These are phyloP conservation scores for Drosophila bocqueti DNA, from an alignment of 1,140 invertebrate species.

Conservation along the genomic window DNA sequence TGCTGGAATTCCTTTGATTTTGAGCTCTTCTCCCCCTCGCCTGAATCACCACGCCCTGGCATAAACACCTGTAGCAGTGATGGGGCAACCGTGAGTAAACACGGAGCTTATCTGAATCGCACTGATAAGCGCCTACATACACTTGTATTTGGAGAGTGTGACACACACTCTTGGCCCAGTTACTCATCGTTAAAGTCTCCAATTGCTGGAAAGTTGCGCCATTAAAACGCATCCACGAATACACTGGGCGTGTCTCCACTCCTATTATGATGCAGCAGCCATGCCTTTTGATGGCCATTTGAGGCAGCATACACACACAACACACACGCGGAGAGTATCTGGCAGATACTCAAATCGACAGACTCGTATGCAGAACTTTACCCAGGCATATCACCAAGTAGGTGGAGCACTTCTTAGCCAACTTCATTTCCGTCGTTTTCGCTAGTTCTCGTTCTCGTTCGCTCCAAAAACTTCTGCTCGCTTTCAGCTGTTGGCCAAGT, in stretches of 20 bases:
- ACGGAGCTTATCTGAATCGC: slow-evolving; percentile 57
- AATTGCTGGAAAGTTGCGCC: slow-evolving; percentile 30
- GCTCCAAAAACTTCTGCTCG: slow-evolving; percentile 45
- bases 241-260: slow-evolving; percentile 7
- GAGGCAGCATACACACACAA: not conserved
- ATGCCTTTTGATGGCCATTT: slow-evolving; percentile 19
- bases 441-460: slow-evolving; percentile 29
- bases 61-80: slow-evolving; percentile 27
- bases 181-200: slow-evolving; percentile 59
- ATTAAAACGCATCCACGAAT: slow-evolving; percentile 17
- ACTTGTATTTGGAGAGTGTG: slow-evolving; percentile 57
- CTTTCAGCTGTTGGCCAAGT: slow-evolving; percentile 50
- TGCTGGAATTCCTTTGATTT: slow-evolving; percentile 8
- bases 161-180: slow-evolving; percentile 52
- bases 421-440: slow-evolving; percentile 71
- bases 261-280: slow-evolving; percentile 12
- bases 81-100: slow-evolving; percentile 72
- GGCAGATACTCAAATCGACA: slow-evolving; percentile 19
- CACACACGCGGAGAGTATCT: slow-evolving; percentile 15
- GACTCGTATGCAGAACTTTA: slow-evolving; percentile 62
- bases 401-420: slow-evolving; percentile 76
- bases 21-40: not conserved
- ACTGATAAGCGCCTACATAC: slow-evolving; percentile 62
- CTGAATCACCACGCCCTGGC: slow-evolving; percentile 46
- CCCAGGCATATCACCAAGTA: slow-evolving; percentile 81